Evolutionary conservation across 2,113 vertebrate species (phyloP), one percentile per base, ranked within the genome.

Genomic region (Coptodon bakossiorum): DNA sequence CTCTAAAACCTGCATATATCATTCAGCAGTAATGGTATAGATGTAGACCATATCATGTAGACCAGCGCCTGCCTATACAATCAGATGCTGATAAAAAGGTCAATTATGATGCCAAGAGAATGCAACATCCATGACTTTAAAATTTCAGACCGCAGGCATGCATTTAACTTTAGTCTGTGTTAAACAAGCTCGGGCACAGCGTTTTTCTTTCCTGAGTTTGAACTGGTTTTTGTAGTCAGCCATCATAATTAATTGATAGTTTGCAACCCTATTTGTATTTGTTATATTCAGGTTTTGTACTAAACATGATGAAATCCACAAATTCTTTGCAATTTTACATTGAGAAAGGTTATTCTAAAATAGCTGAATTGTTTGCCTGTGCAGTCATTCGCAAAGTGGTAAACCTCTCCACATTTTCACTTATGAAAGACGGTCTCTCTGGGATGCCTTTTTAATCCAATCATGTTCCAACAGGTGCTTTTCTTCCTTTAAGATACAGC

Each of bases 121-220:
- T 22, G 63, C 34, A 40, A 0, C 36, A 22, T 43, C 63, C 63
- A 71, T 0, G 36, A 9, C n/a, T 43, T 71, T 3, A 24, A 71
- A 9, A 43, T 16, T 14, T 43, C 0, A 0, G 3, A 6, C 36
- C 5, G 3, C 36, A 24, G 7, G n/a, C 5, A 43, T 1, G 36
- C 12, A 14, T 71, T 71, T 71, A 9, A 14, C n/a, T 24, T 43
- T 9, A 71, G 5, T 43, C 11, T 8, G 19, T 68, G 36, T 40
- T 68, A 40, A 9, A 40, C 1, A 9, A 68, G 63, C 6, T 40
- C 2, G 0, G 36, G 36, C n/a, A 13, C 63, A 40, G 63, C 0
- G 27, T 22, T 40, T 22, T 40, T 68, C 63, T 68, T 71, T 6
- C 36, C 38, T 6, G 36, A 43, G 63, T 40, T 6, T 71, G 7